Evolutionary conservation across 2,888 invertebrate species (phyloP).

Genomic region (Rotaria socialis): DNA sequence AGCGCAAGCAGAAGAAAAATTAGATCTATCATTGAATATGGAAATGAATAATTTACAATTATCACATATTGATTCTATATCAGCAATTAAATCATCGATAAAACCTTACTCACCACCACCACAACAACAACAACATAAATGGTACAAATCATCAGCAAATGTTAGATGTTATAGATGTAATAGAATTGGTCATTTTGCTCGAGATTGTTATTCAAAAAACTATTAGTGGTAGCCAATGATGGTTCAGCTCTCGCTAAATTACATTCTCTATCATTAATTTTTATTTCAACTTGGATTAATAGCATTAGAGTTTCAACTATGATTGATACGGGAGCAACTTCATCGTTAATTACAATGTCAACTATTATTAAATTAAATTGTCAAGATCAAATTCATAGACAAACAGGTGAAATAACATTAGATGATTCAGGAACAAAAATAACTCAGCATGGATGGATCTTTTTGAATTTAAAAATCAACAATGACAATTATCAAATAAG

Average conservation of each 20-base stretch:
- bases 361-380: no score
- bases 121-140: background rate
- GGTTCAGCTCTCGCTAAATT: no score
- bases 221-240: background rate
- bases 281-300: no score
- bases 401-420: no score
- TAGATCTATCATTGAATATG: background rate
- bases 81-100: background rate
- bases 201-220: background rate
- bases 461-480: background rate
- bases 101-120: background rate
- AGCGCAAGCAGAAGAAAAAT: background rate
- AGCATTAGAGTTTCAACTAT: no score
- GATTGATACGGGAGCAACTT: no score
- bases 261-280: no score
- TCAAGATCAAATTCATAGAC: no score
- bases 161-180: background rate
- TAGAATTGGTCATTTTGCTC: background rate
- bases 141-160: background rate
- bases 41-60: background rate
- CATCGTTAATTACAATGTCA: no score
- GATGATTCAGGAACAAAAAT: background rate
- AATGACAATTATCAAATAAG: background rate
- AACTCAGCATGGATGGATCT: background rate
- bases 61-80: background rate